Evolutionary conservation across 2,113 vertebrate species (phyloP).

Genomic region (Aix galericulata): DNA sequence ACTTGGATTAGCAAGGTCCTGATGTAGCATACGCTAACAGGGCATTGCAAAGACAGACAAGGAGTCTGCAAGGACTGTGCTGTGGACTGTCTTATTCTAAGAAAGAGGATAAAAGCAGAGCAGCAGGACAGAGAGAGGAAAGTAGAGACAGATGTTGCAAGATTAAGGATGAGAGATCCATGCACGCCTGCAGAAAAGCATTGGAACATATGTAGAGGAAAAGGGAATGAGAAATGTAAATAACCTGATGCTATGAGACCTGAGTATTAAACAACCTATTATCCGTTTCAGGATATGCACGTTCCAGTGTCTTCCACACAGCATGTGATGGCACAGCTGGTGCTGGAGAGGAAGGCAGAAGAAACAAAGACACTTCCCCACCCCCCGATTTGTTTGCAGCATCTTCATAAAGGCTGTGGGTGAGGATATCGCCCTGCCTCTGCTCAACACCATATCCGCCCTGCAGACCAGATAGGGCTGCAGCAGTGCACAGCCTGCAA

Average conservation of each 20-base stretch:
- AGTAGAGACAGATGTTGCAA: slow-evolving; percentile 4
- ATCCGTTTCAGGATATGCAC: not conserved
- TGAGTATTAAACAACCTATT: not conserved
- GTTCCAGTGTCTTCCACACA: not conserved
- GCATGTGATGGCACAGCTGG: not conserved
- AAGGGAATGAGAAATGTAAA: not conserved
- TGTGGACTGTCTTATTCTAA: not conserved
- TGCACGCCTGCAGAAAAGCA: not conserved
- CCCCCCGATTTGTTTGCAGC: accelerated
- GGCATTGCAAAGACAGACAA: not conserved
- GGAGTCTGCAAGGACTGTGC: not conserved
- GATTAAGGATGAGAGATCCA: slow-evolving; percentile 4
- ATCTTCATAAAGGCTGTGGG: accelerated
- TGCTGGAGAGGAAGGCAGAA: not conserved
- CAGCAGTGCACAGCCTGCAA: accelerated
- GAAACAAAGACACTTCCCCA: not conserved
- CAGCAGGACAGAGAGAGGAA: not conserved
- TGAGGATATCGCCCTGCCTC: accelerated
- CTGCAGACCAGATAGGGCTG: not conserved
- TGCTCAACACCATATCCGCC: not conserved
- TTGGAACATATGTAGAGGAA: not conserved
- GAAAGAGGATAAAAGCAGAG: not conserved
- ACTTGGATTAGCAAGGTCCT: not conserved
- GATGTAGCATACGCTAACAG: accelerated
- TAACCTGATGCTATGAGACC: not conserved